Evolutionary conservation across 2,113 vertebrate genomes (phyloP).

Genomic region (Bambusicola thoracicus): DNA sequence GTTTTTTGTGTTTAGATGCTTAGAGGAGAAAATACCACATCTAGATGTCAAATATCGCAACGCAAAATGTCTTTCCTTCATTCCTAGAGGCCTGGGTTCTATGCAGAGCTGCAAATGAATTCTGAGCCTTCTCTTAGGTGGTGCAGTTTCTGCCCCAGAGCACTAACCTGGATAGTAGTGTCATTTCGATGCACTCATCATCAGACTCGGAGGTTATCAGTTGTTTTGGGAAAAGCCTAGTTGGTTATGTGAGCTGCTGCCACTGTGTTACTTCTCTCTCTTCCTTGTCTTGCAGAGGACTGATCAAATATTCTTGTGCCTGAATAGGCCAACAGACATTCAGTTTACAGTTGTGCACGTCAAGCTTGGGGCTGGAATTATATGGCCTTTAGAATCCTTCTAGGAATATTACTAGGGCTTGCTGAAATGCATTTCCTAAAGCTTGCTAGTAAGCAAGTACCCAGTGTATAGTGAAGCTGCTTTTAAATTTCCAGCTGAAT

Average conservation of each 20-base stretch:
- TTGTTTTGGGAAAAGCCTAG: neutral
- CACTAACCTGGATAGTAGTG: neutral
- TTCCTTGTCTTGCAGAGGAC: neutral
- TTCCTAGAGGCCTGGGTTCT: neutral
- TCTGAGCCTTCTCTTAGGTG: neutral
- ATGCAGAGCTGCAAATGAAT: neutral
- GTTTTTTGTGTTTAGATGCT: too few species aligned
- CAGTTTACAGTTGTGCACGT: neutral
- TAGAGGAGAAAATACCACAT: neutral
- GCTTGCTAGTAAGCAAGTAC: neutral
- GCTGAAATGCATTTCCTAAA: neutral
- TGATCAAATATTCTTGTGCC: neutral
- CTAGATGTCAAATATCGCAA: neutral
- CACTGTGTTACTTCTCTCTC: neutral
- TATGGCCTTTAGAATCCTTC: neutral
- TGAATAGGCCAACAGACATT: neutral
- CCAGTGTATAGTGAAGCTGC: neutral
- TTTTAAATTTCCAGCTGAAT: neutral
- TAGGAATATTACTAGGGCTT: neutral
- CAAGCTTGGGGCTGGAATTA: neutral
- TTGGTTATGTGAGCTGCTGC: neutral
- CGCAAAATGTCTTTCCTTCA: neutral
- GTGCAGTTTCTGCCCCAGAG: neutral
- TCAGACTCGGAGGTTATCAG: neutral
- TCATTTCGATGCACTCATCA: neutral